These are phyloP conservation scores for Leucophenga montana DNA, from an alignment of 2,888 invertebrate species.

Conservation along the genomic window DNA sequence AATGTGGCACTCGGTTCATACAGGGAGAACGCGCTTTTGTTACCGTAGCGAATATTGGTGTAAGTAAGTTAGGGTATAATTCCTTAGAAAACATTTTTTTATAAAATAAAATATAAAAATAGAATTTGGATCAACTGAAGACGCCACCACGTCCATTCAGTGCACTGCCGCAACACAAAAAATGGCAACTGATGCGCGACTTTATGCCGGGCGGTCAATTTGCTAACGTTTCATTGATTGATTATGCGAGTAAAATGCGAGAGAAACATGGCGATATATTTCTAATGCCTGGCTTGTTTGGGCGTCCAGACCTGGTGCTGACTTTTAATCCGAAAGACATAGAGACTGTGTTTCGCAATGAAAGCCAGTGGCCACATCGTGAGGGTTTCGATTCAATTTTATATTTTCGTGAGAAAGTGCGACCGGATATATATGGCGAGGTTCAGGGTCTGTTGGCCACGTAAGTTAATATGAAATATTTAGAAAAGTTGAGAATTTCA, in stretches of 20 bases:
- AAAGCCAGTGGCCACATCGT: conserved; percentile 73
- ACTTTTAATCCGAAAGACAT: conserved; percentile 75
- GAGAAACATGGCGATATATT: conserved; percentile 60
- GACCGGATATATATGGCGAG: conserved; percentile 48
- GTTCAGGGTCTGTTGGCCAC: conserved; percentile 41
- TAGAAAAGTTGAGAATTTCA: no score
- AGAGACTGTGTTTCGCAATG: conserved; percentile 72
- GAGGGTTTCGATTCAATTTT: conserved; percentile 68
- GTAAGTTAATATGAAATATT: conserved; percentile 35
- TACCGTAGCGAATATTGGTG: conserved; percentile 5
- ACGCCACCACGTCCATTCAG: conserved; percentile 34
- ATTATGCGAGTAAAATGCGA: conserved; percentile 42
- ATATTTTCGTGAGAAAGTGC: conserved; percentile 55
- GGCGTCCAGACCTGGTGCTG: conserved; percentile 63
- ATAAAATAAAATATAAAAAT: neutral
- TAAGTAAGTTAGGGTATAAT: neutral
- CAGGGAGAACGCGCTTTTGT: neutral
- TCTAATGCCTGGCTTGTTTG: conserved; percentile 68
- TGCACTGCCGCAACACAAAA: conserved; percentile 49
- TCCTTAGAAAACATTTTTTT: no score
- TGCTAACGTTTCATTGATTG: conserved; percentile 40
- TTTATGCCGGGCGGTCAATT: conserved; percentile 54
- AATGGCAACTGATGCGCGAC: conserved; percentile 42
- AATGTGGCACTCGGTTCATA: neutral
- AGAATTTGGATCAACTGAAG: conserved; percentile 1